A percentile compares a stretch with the other conserved stretches of the same genome.
These are phyloP conservation scores for Neotoxoptera formosana DNA, from an alignment of 1,140 invertebrate species.

Conservation along the genomic window DNA sequence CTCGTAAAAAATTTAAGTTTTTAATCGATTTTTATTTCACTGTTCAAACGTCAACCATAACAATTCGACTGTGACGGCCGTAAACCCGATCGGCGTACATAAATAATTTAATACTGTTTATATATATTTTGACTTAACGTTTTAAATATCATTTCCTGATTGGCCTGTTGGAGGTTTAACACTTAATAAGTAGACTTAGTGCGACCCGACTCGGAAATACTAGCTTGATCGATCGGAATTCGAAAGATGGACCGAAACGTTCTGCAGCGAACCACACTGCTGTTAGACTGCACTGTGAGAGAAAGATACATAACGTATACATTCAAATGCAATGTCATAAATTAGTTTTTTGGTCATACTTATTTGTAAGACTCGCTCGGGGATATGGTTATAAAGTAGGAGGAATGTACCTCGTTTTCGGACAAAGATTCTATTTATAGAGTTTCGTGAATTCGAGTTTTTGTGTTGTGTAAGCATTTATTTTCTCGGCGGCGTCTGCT, in stretches of 20 bases:
- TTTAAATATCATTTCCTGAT: not conserved
- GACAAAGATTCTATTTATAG: not conserved
- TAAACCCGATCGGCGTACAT: not conserved
- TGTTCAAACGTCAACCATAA: not conserved
- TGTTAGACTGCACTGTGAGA: not conserved
- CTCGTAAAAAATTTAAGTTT: not conserved
- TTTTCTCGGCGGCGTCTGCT: not conserved
- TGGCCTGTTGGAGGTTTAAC: not conserved
- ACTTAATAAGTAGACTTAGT: not conserved
- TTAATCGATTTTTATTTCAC: not conserved
- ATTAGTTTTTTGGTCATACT: not conserved
- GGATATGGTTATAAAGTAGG: not conserved
- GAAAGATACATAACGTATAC: not conserved
- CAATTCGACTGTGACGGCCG: not conserved
- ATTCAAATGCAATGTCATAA: not conserved
- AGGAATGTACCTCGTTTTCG: not conserved
- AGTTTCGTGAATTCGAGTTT: not conserved
- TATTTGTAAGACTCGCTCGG: not conserved
- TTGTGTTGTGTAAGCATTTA: not conserved
- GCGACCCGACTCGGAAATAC: not conserved
- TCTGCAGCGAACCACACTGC: not conserved
- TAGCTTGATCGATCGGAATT: not conserved
- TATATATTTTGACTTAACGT: not conserved
- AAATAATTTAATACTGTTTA: not conserved
- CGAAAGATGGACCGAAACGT: not conserved